Conservation (phyloP, 2,888 invertebrate genomes). For the Hypselothyrea guttata region DNA sequence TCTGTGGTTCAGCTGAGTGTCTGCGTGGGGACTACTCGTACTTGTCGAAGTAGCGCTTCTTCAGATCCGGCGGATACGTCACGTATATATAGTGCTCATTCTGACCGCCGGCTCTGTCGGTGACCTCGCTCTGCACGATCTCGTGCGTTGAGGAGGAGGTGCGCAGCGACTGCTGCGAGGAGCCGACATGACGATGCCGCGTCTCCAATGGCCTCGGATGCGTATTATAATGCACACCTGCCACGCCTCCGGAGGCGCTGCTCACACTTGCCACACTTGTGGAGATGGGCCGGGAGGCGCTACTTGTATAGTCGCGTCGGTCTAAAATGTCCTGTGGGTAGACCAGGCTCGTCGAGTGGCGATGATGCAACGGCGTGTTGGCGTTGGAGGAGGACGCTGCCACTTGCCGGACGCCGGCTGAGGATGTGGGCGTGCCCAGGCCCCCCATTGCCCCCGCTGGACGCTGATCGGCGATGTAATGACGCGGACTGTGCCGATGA, state of each 20-base stretch:
- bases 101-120: constrained; percentile 83
- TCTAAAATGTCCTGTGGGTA: constrained; percentile 82
- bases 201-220: constrained; percentile 75
- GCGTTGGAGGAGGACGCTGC: constrained; percentile 66
- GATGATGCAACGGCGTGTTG: constrained; percentile 74
- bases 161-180: constrained; percentile 79
- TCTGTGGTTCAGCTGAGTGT: neutral
- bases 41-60: constrained; percentile 89
- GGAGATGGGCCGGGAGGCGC: constrained; percentile 58
- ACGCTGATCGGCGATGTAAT: constrained; percentile 80
- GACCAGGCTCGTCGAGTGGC: constrained; percentile 76
- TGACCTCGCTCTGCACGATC: constrained; percentile 82
- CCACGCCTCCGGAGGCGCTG: constrained; percentile 24
- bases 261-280: constrained; percentile 68
- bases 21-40: constrained; percentile 74
- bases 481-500: constrained; percentile 81
- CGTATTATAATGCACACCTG: constrained; percentile 72
- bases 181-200: constrained; percentile 76
- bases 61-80: constrained; percentile 93
- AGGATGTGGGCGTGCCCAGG: constrained; percentile 63
- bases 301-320: constrained; percentile 81
- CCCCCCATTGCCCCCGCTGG: constrained; percentile 55
- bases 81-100: constrained; percentile 93
- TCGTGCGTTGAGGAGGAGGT: constrained; percentile 81
- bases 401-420: constrained; percentile 63